phyloP scores from a whole-genome alignment of 2,113 vertebrate species.

The Romanogobio albipinnatus region DNA sequence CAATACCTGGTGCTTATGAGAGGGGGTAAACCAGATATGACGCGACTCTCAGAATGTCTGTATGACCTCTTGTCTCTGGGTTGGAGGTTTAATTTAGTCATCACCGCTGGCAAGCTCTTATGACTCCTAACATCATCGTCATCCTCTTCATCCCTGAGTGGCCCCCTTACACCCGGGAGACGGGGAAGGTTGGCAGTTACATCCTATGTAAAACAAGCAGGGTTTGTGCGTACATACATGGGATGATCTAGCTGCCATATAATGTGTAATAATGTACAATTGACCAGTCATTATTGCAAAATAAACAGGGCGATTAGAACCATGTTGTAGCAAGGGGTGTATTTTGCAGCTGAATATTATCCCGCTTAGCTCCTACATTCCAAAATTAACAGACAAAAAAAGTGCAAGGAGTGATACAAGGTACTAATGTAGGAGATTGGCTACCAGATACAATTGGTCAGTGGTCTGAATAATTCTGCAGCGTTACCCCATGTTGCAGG shows the following conservation, averaged over 20 bases:
- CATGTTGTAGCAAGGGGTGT: background rate
- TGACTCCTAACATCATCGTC: slow-evolving; percentile 55
- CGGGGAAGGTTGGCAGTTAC: slow-evolving; percentile 24
- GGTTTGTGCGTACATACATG: background rate
- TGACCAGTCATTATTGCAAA: background rate
- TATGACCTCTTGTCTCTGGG: slow-evolving; percentile 46
- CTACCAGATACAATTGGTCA: background rate
- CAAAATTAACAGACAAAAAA: background rate
- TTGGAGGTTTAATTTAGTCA: slow-evolving; percentile 24
- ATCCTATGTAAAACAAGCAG: slow-evolving; percentile 44
- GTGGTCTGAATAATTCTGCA: background rate
- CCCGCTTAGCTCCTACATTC: background rate
- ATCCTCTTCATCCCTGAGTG: slow-evolving; percentile 51
- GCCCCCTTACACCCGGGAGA: slow-evolving; percentile 14
- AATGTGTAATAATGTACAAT: background rate
- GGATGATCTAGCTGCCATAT: background rate
- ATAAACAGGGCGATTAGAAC: background rate
- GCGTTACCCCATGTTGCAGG: slow-evolving; percentile 47
- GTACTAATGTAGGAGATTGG: too few relatives aligned
- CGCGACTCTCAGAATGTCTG: slow-evolving; percentile 14
- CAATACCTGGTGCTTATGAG: slow-evolving; percentile 47
- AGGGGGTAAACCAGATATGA: slow-evolving; percentile 42
- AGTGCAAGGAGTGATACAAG: too few relatives aligned
- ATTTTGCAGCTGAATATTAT: background rate
- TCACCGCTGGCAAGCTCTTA: slow-evolving; percentile 54